Conservation (phyloP, 1,140 invertebrate genomes). For the Parasteatoda tepidariorum region DNA sequence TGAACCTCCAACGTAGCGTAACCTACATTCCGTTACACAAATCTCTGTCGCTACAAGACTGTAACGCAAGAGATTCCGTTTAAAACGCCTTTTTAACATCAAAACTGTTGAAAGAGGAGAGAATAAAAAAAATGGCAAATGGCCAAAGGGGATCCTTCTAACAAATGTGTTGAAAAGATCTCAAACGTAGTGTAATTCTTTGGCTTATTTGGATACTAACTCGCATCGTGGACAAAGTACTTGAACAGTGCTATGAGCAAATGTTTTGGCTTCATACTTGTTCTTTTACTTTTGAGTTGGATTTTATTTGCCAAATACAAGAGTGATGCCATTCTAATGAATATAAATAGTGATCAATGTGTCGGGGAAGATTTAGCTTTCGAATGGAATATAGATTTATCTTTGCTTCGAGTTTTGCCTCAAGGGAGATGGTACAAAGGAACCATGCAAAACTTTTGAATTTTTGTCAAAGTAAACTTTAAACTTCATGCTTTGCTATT, state of each 20-base stretch:
- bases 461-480: no score
- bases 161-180: conserved; percentile 32
- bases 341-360: conserved; percentile 1
- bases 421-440: no score
- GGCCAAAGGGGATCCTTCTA: conserved; percentile 17
- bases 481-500: no score
- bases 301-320: conserved; percentile 18
- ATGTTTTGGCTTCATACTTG: conserved; percentile 39
- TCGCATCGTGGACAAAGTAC: conserved; percentile 35
- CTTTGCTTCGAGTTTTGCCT: no score
- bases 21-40: not conserved
- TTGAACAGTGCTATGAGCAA: conserved; percentile 36
- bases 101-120: not conserved
- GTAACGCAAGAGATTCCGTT: conserved; percentile 5
- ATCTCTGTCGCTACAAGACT: not conserved
- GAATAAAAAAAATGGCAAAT: conserved; percentile 32
- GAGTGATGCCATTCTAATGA: conserved; percentile 23
- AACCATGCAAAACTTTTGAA: no score
- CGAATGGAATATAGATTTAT: not conserved
- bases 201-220: conserved; percentile 35
- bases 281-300: conserved; percentile 14
- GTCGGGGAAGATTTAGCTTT: not conserved
- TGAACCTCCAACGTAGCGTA: no score
- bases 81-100: conserved; percentile 29
- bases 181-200: conserved; percentile 49